These are phyloP conservation scores for Drosophila percnosoma DNA, from an alignment of 2,888 invertebrate genomes.

Conservation along the genomic window DNA sequence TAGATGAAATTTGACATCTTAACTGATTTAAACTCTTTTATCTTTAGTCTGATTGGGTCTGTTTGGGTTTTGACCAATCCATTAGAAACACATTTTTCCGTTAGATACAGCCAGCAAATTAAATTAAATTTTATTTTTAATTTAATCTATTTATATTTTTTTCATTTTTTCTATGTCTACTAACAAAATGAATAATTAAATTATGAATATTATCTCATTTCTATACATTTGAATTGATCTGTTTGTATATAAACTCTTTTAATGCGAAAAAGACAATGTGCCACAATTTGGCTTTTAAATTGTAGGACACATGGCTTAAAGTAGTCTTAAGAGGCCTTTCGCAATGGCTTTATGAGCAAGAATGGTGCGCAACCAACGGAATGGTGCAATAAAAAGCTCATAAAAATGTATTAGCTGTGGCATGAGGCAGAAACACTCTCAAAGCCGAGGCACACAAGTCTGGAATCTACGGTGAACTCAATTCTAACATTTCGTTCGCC, in stretches of 20 bases:
- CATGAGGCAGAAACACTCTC: slow-evolving; percentile 28
- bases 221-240: not conserved
- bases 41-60: not conserved
- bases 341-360: slow-evolving; percentile 51
- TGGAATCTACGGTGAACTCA: slow-evolving; percentile 13
- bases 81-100: not conserved
- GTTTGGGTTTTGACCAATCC: not conserved
- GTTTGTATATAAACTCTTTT: not conserved
- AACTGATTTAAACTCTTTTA: not conserved
- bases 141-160: no score
- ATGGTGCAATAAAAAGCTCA: slow-evolving; percentile 78
- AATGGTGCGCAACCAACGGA: slow-evolving; percentile 67
- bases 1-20: not conserved
- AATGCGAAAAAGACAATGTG: slow-evolving; percentile 8
- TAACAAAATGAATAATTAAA: not conserved
- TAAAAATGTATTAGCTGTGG: slow-evolving; percentile 71
- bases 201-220: not conserved
- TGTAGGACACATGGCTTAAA: slow-evolving; percentile 37
- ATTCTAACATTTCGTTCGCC: slow-evolving; percentile 15
- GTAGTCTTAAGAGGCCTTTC: slow-evolving; percentile 38
- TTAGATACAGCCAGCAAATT: no score
- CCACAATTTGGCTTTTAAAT: slow-evolving; percentile 34
- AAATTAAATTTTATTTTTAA: no score
- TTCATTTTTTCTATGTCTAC: not conserved
- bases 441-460: slow-evolving; percentile 1